phyloP scores from a whole-genome alignment of 2,113 vertebrate genomes.

The Corvus hawaiiensis region DNA sequence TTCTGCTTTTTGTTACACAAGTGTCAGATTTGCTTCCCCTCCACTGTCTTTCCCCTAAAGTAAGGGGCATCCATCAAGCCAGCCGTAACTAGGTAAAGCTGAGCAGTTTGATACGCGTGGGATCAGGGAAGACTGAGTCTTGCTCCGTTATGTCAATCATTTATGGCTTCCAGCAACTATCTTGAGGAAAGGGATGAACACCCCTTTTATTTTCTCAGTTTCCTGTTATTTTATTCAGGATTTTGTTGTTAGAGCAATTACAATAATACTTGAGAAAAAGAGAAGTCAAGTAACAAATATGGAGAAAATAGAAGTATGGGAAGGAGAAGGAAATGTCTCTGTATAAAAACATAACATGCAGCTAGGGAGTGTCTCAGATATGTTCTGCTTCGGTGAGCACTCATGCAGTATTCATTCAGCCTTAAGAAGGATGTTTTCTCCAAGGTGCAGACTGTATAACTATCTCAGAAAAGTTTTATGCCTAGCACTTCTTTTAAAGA shows the following conservation, averaged over 20 bases:
- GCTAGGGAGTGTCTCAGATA: not conserved
- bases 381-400: not conserved
- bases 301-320: not conserved
- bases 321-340: not conserved
- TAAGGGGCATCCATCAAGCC: not conserved
- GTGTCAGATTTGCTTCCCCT: not conserved
- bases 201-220: not conserved
- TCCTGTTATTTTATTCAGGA: not conserved
- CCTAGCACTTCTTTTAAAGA: not conserved
- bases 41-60: not conserved
- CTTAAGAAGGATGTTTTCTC: not conserved
- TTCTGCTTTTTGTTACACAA: not conserved
- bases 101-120: not conserved
- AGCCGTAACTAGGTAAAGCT: not conserved
- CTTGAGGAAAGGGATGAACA: not conserved
- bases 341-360: not conserved
- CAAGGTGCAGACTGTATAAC: not conserved
- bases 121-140: not conserved
- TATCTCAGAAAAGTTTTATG: not conserved
- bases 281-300: not conserved
- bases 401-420: not conserved
- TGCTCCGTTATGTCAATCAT: not conserved
- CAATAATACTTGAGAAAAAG: not conserved
- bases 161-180: not conserved
- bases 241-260: not conserved